Percentiles rank a stretch among this genome's conserved stretches.
These are phyloP conservation scores for Passer domesticus DNA, from an alignment of 2,113 vertebrate species.

Conservation along the genomic window DNA sequence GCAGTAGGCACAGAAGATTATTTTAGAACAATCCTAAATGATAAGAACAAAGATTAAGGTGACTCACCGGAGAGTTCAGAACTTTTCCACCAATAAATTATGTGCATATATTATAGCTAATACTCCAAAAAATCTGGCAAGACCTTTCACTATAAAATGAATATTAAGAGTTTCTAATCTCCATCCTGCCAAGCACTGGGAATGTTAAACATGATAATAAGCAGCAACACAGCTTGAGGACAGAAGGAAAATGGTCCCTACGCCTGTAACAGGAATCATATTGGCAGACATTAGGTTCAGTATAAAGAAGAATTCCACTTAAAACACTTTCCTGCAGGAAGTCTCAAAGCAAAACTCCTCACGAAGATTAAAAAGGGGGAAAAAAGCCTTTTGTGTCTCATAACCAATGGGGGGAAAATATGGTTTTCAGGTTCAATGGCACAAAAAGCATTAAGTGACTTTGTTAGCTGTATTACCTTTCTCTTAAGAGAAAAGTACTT, in stretches of 20 bases:
- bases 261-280: conserved; percentile 2
- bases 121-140: conserved; percentile 32
- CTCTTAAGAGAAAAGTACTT: conserved; percentile 27
- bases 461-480: neutral
- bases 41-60: conserved; percentile 46
- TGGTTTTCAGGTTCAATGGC: neutral
- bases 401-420: neutral
- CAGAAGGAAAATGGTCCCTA: conserved; percentile 53
- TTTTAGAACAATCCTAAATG: conserved; percentile 55
- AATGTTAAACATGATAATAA: conserved; percentile 63
- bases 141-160: conserved; percentile 49
- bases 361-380: neutral
- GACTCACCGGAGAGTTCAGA: conserved; percentile 46
- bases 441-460: conserved; percentile 31
- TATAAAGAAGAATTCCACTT: conserved; percentile 44
- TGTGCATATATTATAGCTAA: conserved; percentile 35
- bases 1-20: neutral
- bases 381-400: neutral
- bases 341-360: conserved; percentile 39
- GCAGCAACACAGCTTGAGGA: conserved; percentile 62
- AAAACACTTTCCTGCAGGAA: conserved; percentile 38
- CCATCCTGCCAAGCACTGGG: conserved; percentile 29
- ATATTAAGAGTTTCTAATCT: conserved; percentile 64
- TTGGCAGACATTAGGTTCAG: conserved; percentile 35
- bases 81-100: conserved; percentile 52